Conservation (phyloP, 1,140 invertebrate species). For the Psix sp. region DNA sequence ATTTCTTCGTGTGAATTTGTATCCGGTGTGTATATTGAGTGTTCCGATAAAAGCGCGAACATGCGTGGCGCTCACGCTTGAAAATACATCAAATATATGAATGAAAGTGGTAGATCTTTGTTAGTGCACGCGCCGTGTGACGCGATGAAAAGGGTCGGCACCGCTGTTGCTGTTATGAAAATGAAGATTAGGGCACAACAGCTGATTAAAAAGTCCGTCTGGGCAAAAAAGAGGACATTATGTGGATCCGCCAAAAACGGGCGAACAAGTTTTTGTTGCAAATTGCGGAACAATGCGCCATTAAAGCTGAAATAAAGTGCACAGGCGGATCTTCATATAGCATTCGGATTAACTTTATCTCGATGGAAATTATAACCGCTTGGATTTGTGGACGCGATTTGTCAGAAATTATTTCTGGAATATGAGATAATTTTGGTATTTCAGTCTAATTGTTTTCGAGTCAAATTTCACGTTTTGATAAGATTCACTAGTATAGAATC, state of each 20-base stretch:
- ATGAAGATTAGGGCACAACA: conserved; percentile 39
- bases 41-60: conserved; percentile 23
- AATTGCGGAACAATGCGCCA: conserved; percentile 2
- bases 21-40: conserved; percentile 5
- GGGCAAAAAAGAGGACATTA: conserved; percentile 19
- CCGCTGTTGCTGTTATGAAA: conserved; percentile 32
- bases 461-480: too few relatives aligned
- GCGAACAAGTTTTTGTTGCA: conserved; percentile 7
- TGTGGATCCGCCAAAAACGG: conserved; percentile 3
- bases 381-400: too few relatives aligned
- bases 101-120: conserved; percentile 43
- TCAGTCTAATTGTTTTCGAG: too few relatives aligned
- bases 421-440: too few relatives aligned
- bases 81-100: conserved; percentile 42
- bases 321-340: not conserved
- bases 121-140: conserved; percentile 25
- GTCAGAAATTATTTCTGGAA: too few relatives aligned
- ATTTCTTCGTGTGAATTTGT: conserved; percentile 11
- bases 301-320: not conserved
- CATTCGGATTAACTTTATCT: too few relatives aligned
- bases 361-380: too few relatives aligned
- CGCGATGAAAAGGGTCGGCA: conserved; percentile 27
- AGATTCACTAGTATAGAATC: too few relatives aligned
- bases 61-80: conserved; percentile 16
- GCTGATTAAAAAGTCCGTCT: conserved; percentile 38